phyloP scores from a whole-genome alignment of 1,140 invertebrate species.

The Drosophila ananassae region DNA sequence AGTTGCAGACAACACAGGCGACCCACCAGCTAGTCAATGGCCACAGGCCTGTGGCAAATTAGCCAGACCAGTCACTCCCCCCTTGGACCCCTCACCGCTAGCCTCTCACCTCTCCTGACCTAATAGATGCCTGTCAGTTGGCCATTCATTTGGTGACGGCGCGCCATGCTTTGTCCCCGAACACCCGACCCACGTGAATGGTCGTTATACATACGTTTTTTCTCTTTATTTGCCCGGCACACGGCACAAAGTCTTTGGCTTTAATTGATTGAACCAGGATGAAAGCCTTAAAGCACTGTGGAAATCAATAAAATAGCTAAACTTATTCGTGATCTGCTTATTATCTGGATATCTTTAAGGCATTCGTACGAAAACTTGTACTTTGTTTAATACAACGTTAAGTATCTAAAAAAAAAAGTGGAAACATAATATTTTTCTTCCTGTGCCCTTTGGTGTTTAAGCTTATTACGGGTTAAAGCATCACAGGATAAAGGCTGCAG shows the following conservation, averaged over 20 bases:
- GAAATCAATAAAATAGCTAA: background rate
- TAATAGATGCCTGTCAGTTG: conserved; percentile 65
- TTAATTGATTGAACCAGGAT: conserved; percentile 43
- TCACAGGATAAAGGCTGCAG: conserved; percentile 19
- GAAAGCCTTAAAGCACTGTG: conserved; percentile 39
- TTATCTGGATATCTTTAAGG: background rate
- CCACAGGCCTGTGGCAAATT: conserved; percentile 55
- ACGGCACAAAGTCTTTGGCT: conserved; percentile 59
- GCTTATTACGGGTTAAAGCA: conserved; percentile 32
- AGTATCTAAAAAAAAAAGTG: no score
- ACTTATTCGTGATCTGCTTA: background rate
- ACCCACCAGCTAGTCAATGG: conserved; percentile 5
- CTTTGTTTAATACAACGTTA: no score
- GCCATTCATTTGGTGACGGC: conserved; percentile 55
- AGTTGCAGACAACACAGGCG: conserved; percentile 15
- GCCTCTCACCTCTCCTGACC: conserved; percentile 1
- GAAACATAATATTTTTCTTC: background rate
- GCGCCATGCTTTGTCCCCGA: conserved; percentile 36
- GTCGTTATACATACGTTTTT: conserved; percentile 40
- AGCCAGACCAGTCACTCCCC: conserved; percentile 22
- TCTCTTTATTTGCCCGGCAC: conserved; percentile 45
- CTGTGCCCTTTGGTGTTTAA: conserved; percentile 1
- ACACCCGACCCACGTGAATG: conserved; percentile 37
- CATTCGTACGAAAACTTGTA: no score
- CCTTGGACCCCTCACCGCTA: background rate